Evolutionary conservation across 2,888 invertebrate species (phyloP).

Genomic region (Notodonta ziczac): DNA sequence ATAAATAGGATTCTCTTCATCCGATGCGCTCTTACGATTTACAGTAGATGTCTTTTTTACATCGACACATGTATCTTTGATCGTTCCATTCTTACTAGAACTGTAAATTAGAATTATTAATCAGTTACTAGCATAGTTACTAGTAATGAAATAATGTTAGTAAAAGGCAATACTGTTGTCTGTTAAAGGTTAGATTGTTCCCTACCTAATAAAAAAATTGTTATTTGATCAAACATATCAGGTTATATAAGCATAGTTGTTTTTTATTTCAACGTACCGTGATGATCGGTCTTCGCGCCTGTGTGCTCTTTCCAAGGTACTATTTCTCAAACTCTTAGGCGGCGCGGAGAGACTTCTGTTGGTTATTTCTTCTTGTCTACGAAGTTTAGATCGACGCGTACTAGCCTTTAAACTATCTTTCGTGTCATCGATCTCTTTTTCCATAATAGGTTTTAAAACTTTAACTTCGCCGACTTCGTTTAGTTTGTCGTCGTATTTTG

Average conservation of each 20-base stretch:
- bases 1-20: conserved; percentile 49
- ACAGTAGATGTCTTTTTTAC: conserved; percentile 15
- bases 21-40: conserved; percentile 28
- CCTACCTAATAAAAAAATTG: background rate
- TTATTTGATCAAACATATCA: background rate
- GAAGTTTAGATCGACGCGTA: conserved; percentile 53
- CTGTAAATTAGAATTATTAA: conserved; percentile 27
- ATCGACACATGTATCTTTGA: conserved; percentile 22
- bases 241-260: background rate
- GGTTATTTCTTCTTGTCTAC: conserved; percentile 51
- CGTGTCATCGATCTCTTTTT: conserved; percentile 50
- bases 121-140: conserved; percentile 16
- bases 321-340: conserved; percentile 53
- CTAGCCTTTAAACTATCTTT: conserved; percentile 33
- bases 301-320: conserved; percentile 37
- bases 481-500: conserved; percentile 56
- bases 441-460: conserved; percentile 62
- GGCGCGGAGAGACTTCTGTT: conserved; percentile 72
- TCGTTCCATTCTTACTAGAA: conserved; percentile 26
- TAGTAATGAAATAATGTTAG: conserved; percentile 14
- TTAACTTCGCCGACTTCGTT: conserved; percentile 48
- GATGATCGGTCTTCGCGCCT: conserved; percentile 29
- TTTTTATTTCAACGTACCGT: conserved; percentile 40
- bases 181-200: conserved; percentile 2
- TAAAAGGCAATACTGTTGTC: conserved; percentile 4